phyloP scores from a whole-genome alignment of 2,888 invertebrate genomes.

The Eupithecia abbreviata region DNA sequence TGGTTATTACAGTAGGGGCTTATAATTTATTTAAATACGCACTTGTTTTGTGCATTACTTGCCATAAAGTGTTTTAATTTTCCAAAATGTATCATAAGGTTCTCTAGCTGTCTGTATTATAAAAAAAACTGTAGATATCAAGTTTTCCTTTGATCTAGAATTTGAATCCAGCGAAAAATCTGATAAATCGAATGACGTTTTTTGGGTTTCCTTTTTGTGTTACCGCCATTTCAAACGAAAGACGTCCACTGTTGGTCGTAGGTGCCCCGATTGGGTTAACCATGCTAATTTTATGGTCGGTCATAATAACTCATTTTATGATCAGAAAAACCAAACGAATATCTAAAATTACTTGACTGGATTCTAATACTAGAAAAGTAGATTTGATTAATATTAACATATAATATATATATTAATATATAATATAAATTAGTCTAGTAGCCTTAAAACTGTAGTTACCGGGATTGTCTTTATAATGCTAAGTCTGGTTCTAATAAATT shows the following conservation, averaged over 20 bases:
- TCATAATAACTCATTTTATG: neutral
- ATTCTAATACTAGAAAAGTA: neutral
- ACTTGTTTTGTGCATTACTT: neutral
- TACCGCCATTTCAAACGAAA: neutral
- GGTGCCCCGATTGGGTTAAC: neutral
- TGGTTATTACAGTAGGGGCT: neutral
- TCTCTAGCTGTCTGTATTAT: neutral
- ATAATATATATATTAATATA: too few relatives aligned
- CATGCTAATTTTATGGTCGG: neutral
- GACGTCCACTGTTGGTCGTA: neutral
- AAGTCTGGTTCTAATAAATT: slow-evolving; percentile 55
- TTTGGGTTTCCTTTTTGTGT: neutral
- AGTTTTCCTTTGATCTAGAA: neutral
- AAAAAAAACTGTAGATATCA: neutral
- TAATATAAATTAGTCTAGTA: neutral
- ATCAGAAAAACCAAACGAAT: neutral
- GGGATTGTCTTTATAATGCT: slow-evolving; percentile 47
- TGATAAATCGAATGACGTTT: neutral
- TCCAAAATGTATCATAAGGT: neutral
- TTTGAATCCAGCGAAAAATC: neutral
- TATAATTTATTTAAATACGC: neutral
- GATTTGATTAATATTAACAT: neutral
- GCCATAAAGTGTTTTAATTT: neutral
- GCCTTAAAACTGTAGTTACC: slow-evolving; percentile 31
- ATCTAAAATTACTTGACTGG: neutral